Conservation (phyloP, 2,113 vertebrate species). For the Gasterosteus nipponicus region DNA sequence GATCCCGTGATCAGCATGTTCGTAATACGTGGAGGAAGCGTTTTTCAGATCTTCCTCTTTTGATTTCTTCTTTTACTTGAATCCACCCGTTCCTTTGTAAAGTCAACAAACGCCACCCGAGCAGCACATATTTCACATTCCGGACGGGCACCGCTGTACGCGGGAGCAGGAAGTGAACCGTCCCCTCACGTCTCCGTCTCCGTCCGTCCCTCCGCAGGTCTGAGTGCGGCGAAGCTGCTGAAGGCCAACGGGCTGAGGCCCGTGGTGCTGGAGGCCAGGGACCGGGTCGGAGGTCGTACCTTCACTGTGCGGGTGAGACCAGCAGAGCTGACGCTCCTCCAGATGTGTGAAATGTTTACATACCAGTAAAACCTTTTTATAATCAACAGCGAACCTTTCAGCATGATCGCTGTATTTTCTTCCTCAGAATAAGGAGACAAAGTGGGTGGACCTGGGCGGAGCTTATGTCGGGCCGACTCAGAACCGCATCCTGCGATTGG, state of each 20-base stretch:
- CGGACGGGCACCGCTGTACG: not conserved
- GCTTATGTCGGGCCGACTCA: slow-evolving; percentile 97
- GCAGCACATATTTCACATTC: not conserved
- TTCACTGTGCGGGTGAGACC: slow-evolving; percentile 89
- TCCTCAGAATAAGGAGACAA: slow-evolving; percentile 90
- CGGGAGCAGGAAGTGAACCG: not conserved
- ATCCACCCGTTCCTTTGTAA: not conserved
- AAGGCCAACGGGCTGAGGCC: slow-evolving; percentile 88
- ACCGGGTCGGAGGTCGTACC: slow-evolving; percentile 95
- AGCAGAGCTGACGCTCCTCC: not conserved
- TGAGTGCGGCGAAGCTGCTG: slow-evolving; percentile 93
- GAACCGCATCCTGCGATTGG: slow-evolving; percentile 91
- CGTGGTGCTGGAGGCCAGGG: slow-evolving; percentile 91
- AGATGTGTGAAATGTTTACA: not conserved
- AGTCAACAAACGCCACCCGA: not conserved
- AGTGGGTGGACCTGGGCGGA: slow-evolving; percentile 96
- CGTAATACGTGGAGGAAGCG: slow-evolving; percentile 1
- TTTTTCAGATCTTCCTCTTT: not conserved
- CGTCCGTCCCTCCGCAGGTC: slow-evolving; percentile 78
- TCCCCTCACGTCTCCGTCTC: not conserved
- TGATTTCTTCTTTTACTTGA: not conserved
- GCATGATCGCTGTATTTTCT: not conserved
- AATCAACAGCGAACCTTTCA: not conserved
- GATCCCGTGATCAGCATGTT: slow-evolving; percentile 36
- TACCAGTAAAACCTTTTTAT: not conserved